Evolutionary conservation across 2,797 vertebrate species (phyloP).

Genomic region (Lepilemur septentrionalis): DNA sequence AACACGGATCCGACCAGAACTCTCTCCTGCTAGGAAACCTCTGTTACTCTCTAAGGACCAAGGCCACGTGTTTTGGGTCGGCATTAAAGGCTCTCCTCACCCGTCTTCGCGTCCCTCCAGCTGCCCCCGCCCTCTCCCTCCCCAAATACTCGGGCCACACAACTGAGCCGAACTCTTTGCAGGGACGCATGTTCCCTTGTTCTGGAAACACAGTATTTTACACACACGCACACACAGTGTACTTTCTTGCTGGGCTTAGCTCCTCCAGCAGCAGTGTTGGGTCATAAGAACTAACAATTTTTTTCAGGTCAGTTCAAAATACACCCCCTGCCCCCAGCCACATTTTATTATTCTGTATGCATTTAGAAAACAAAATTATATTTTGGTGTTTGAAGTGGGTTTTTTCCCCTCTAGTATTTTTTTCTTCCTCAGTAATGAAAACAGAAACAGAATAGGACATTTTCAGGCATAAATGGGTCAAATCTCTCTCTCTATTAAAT

Average conservation of each 20-base stretch:
- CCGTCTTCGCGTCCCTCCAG: background rate
- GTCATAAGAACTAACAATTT: background rate
- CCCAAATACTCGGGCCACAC: background rate
- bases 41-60: rapidly evolving
- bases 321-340: background rate
- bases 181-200: background rate
- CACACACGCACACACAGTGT: background rate
- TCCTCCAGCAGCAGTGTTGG: background rate
- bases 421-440: background rate
- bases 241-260: background rate
- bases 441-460: background rate
- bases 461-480: background rate
- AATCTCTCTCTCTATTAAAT: background rate
- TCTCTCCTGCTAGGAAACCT: background rate
- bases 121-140: background rate
- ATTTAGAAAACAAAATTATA: background rate
- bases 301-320: background rate
- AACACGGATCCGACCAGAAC: background rate
- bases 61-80: rapidly evolving
- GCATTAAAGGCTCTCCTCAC: background rate
- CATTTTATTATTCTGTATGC: background rate
- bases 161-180: background rate
- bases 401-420: background rate
- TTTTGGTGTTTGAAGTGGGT: background rate
- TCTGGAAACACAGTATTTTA: background rate